Percentiles rank a stretch among this genome's conserved stretches.
These are phyloP conservation scores for Trematomus bernacchii DNA, from an alignment of 2,797 vertebrate genomes.

Conservation along the genomic window DNA sequence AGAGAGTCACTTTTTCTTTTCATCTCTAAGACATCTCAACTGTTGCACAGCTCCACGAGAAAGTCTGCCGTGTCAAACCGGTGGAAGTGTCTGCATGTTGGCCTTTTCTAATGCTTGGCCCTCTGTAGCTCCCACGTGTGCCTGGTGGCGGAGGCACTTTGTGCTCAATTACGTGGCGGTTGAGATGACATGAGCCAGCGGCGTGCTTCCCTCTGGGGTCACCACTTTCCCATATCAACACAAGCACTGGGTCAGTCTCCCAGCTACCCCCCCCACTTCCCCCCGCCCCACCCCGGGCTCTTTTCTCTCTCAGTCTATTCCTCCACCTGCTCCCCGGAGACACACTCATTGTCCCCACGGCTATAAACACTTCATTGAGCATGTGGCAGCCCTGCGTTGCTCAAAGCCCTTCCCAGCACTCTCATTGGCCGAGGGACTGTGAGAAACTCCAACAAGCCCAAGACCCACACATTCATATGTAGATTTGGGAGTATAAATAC, in stretches of 20 bases:
- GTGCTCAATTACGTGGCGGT: slow-evolving; percentile 75
- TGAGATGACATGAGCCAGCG: slow-evolving; percentile 77
- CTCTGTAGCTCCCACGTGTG: slow-evolving; percentile 78
- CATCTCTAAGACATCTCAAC: slow-evolving; percentile 26
- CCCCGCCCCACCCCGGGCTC: slow-evolving; percentile 51
- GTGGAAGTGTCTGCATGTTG: slow-evolving; percentile 71
- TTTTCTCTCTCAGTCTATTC: slow-evolving; percentile 75
- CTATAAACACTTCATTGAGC: slow-evolving; percentile 87
- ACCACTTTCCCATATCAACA: slow-evolving; percentile 87
- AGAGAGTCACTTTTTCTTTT: slow-evolving; percentile 2
- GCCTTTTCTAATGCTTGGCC: slow-evolving; percentile 61
- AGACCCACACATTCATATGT: slow-evolving; percentile 93
- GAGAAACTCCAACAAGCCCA: slow-evolving; percentile 90
- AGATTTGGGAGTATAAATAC: slow-evolving; percentile 89
- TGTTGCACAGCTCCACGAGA: slow-evolving; percentile 45
- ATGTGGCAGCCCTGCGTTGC: slow-evolving; percentile 83
- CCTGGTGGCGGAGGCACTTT: slow-evolving; percentile 77
- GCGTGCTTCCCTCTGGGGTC: slow-evolving; percentile 80
- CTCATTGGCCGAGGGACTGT: slow-evolving; percentile 92
- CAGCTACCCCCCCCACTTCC: slow-evolving; percentile 26
- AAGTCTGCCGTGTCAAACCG: slow-evolving; percentile 58
- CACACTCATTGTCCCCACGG: slow-evolving; percentile 80
- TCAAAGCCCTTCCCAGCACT: slow-evolving; percentile 82
- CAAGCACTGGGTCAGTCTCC: slow-evolving; percentile 74
- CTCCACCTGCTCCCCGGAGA: slow-evolving; percentile 87